Evolutionary conservation across 2,113 vertebrate species (phyloP).

Genomic region (Scatophagus argus): DNA sequence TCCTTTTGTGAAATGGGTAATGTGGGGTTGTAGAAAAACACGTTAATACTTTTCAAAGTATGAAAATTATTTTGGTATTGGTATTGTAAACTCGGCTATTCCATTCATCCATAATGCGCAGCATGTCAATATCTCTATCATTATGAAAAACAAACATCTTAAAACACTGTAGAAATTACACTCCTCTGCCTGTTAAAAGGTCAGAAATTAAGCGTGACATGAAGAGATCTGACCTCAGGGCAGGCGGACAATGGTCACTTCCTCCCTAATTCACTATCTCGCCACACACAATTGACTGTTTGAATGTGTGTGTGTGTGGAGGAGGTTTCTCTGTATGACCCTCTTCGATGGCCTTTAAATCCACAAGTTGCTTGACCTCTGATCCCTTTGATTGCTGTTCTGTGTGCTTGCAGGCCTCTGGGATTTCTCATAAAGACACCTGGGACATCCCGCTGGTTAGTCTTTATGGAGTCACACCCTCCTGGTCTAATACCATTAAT

Average conservation of each 20-base stretch:
- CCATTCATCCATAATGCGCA: too few relatives aligned
- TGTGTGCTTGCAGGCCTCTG: slow-evolving; percentile 47
- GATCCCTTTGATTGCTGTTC: slow-evolving; percentile 57
- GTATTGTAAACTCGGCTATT: too few relatives aligned
- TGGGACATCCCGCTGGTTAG: slow-evolving; percentile 45
- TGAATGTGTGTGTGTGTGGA: slow-evolving; percentile 39
- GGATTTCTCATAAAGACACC: slow-evolving; percentile 66
- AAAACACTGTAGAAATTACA: slow-evolving; percentile 31
- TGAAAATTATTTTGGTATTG: background rate
- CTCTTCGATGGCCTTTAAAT: slow-evolving; percentile 65
- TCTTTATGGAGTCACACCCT: slow-evolving; percentile 30
- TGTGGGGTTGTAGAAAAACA: background rate
- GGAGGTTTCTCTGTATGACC: slow-evolving; percentile 50
- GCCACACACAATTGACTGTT: slow-evolving; percentile 38
- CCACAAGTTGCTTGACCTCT: slow-evolving; percentile 76
- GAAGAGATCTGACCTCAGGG: slow-evolving; percentile 65
- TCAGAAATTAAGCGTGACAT: slow-evolving; percentile 64
- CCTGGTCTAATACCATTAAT: slow-evolving; percentile 25
- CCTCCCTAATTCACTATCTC: slow-evolving; percentile 65
- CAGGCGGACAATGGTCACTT: slow-evolving; percentile 74
- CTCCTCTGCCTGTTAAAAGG: slow-evolving; percentile 31
- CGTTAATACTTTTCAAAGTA: background rate
- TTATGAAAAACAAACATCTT: slow-evolving; percentile 5
- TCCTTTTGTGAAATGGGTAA: background rate
- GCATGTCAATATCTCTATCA: too few relatives aligned